phyloP scores from a whole-genome alignment of 30 jellyfish, hydroid and myxozoan genomes.

The Nemopilema nomurai region DNA sequence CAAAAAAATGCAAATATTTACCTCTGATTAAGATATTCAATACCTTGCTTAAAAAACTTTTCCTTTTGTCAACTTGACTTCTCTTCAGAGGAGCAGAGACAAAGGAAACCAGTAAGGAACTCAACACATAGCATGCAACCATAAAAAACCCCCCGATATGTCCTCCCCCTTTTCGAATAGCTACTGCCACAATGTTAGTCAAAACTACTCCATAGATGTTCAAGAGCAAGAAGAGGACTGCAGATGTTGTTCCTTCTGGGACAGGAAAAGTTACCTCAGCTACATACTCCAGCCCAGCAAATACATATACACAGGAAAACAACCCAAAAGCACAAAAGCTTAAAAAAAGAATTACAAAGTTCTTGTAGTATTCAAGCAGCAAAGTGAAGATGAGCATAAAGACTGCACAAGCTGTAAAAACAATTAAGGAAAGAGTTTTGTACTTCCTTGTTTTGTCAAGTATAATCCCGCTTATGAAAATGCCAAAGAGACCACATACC shows the following conservation, averaged over 20 bases:
- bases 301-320: constrained; percentile 82
- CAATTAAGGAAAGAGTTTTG: constrained; percentile 52
- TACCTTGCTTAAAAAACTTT: neutral
- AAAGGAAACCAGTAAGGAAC: constrained; percentile 44
- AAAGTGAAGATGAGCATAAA: constrained; percentile 69
- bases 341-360: constrained; percentile 54
- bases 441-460: constrained; percentile 75
- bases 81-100: constrained; percentile 82
- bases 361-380: constrained; percentile 57
- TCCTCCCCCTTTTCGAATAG: constrained; percentile 67
- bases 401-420: constrained; percentile 39
- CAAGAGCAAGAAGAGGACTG: constrained; percentile 74
- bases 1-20: neutral
- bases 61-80: constrained; percentile 46
- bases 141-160: constrained; percentile 78
- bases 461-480: constrained; percentile 85
- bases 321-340: constrained; percentile 85
- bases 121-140: constrained; percentile 62
- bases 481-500: constrained; percentile 77
- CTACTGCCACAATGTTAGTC: constrained; percentile 77
- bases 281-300: constrained; percentile 93
- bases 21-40: neutral
- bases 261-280: constrained; percentile 96
- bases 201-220: constrained; percentile 80
- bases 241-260: constrained; percentile 94